These are phyloP conservation scores for Girardia tigrina DNA, from an alignment of 2,888 invertebrate species.

Conservation along the genomic window DNA sequence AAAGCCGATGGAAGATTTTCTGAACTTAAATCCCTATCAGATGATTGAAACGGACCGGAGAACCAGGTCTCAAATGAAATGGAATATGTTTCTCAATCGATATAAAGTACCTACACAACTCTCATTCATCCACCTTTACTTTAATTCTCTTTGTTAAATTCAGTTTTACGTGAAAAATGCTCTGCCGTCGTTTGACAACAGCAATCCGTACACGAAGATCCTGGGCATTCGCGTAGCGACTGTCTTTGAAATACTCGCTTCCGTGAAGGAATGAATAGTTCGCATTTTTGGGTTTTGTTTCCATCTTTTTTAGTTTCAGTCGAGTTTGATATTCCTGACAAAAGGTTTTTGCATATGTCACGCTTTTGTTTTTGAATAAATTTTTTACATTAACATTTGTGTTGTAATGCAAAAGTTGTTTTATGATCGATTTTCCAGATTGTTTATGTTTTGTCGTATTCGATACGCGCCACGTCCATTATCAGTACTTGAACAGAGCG, in stretches of 20 bases:
- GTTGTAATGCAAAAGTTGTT: too few species aligned
- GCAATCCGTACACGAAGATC: not conserved
- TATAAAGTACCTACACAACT: conserved; percentile 3
- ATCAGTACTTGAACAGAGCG: too few species aligned
- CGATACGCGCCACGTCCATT: too few species aligned
- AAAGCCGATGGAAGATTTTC: conserved; percentile 29
- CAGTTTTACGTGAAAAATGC: not conserved
- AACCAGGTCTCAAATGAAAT: conserved; percentile 4
- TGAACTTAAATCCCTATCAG: not conserved
- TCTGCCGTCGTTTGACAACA: not conserved
- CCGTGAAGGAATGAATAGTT: not conserved
- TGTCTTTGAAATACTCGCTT: not conserved
- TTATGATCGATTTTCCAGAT: too few species aligned
- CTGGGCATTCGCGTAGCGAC: not conserved
- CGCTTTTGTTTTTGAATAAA: not conserved
- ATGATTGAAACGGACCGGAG: not conserved
- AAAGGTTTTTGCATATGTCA: not conserved
- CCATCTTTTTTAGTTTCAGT: not conserved
- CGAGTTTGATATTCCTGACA: not conserved
- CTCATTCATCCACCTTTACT: not conserved
- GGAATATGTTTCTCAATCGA: conserved; percentile 24
- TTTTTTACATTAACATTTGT: too few species aligned
- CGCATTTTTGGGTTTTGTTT: not conserved
- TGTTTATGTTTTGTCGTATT: too few species aligned
- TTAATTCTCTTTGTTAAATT: not conserved